These are phyloP conservation scores for Mimumesa dahlbomi DNA, from an alignment of 2,888 invertebrate genomes.

Conservation along the genomic window DNA sequence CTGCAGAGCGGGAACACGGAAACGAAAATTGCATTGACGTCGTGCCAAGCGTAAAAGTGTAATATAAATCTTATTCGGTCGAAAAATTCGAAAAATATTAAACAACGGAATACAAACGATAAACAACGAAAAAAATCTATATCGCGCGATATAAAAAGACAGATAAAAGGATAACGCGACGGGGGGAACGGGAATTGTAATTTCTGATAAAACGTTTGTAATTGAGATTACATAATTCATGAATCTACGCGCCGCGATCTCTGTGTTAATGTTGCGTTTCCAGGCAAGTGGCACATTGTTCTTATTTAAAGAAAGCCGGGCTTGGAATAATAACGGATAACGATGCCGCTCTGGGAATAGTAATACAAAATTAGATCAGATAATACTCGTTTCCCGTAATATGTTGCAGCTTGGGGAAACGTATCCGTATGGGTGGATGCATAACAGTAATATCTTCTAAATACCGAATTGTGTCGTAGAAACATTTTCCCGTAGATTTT, in stretches of 20 bases:
- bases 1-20: not conserved
- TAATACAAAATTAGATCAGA: constrained; percentile 56
- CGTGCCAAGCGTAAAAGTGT: not conserved
- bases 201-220: constrained; percentile 2
- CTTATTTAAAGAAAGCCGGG: constrained; percentile 40
- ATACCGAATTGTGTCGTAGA: not conserved
- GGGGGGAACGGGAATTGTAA: not conserved
- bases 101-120: too few relatives aligned
- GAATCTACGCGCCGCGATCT: constrained; percentile 27
- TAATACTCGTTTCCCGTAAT: constrained; percentile 44
- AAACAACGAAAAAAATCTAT: too few relatives aligned
- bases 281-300: constrained; percentile 29
- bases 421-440: constrained; percentile 13
- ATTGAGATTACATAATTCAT: constrained; percentile 15
- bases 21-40: not conserved
- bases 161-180: not conserved
- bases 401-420: constrained; percentile 30
- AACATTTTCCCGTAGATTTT: not conserved
- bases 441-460: constrained; percentile 23
- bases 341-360: constrained; percentile 36
- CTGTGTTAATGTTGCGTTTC: constrained; percentile 25
- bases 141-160: too few relatives aligned
- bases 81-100: too few relatives aligned
- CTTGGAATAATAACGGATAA: constrained; percentile 42
- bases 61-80: too few relatives aligned